phyloP scores from a whole-genome alignment of 1,140 invertebrate genomes.

The Pseudomyrmex concolor region DNA sequence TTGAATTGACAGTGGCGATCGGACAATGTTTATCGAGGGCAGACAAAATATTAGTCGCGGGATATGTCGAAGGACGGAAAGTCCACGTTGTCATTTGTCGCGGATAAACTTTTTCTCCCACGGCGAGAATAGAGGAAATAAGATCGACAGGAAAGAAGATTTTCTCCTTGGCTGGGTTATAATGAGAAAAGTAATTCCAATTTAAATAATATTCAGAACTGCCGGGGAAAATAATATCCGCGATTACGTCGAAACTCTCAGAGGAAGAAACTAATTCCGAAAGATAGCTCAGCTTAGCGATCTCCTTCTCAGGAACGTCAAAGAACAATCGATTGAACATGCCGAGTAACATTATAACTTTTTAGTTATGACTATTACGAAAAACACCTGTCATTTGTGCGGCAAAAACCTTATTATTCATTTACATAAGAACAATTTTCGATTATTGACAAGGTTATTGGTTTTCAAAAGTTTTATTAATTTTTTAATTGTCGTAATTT shows the following conservation, averaged over 20 bases:
- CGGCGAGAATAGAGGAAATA: constrained; percentile 76
- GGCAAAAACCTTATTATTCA: constrained; percentile 38
- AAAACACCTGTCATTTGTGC: constrained; percentile 52
- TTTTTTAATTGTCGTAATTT: not conserved
- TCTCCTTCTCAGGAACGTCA: constrained; percentile 60
- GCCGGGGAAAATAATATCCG: constrained; percentile 81
- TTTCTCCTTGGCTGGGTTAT: constrained; percentile 83
- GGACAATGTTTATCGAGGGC: constrained; percentile 22
- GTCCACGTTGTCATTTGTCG: constrained; percentile 65
- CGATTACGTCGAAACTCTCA: constrained; percentile 67
- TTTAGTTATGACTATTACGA: constrained; percentile 36
- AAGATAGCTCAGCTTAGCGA: constrained; percentile 65
- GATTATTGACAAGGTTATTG: not conserved
- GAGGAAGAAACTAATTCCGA: constrained; percentile 68
- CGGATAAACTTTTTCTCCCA: constrained; percentile 59
- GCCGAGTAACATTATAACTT: constrained; percentile 36
- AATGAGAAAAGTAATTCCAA: constrained; percentile 86
- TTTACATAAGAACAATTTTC: not conserved
- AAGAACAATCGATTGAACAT: constrained; percentile 64
- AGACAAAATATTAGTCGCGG: not conserved
- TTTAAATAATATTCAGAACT: constrained; percentile 84
- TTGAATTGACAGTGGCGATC: not conserved
- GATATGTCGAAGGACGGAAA: not conserved
- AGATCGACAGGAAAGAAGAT: constrained; percentile 80
- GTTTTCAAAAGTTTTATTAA: constrained; percentile 19